A percentile compares a stretch with the other conserved stretches of the same genome.
Conservation (phyloP, 2,113 vertebrate species). For the Zapornia atra region DNA sequence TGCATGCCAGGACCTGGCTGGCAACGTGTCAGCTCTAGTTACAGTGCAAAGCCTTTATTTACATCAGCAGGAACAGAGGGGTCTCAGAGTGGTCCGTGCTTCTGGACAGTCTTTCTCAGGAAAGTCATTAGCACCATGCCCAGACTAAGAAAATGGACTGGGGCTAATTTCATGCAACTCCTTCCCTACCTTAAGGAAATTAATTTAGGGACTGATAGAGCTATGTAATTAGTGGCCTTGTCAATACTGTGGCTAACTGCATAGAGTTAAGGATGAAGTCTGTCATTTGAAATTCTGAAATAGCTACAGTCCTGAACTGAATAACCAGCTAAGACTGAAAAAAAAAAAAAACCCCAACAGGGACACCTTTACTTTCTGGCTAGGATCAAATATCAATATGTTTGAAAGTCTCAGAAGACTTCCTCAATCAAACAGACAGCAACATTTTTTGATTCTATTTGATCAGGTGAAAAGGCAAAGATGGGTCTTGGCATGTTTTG, state of each 20-base stretch:
- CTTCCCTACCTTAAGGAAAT: background rate
- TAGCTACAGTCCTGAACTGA: background rate
- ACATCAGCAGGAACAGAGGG: background rate
- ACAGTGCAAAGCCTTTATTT: background rate
- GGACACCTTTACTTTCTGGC: background rate
- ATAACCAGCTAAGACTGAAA: background rate
- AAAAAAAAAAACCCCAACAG: background rate
- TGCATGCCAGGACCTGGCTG: background rate
- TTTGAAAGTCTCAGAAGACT: background rate
- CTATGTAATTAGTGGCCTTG: background rate
- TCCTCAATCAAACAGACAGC: background rate
- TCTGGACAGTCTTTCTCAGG: background rate
- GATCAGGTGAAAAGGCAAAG: background rate
- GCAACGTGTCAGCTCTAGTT: background rate
- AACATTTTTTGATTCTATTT: background rate
- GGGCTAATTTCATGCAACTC: accelerated
- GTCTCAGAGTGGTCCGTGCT: background rate
- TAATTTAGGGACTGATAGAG: background rate
- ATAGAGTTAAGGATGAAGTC: background rate
- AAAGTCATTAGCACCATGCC: background rate
- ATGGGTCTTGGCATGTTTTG: background rate
- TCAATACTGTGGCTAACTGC: background rate
- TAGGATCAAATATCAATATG: background rate
- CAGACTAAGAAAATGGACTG: background rate
- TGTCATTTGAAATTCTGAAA: background rate